Conservation (phyloP, 2,113 vertebrate genomes). For the Glaucidium brasilianum region DNA sequence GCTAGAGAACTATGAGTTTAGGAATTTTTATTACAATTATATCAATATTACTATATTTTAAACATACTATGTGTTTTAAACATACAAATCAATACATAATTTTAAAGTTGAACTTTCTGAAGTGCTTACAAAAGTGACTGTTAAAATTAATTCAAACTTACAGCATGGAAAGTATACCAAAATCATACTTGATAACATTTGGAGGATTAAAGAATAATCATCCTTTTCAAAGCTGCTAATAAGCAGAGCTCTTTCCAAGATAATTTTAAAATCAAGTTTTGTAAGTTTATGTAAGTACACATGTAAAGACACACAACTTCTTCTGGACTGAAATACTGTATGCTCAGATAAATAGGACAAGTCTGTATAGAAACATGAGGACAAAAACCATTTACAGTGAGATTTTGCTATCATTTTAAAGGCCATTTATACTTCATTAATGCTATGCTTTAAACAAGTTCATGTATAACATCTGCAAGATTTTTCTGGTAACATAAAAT, state of each 20-base stretch:
- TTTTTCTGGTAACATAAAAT: not conserved
- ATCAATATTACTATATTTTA: not conserved
- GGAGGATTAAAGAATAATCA: not conserved
- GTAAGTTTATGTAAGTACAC: not conserved
- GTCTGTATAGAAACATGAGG: not conserved
- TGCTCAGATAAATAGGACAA: not conserved
- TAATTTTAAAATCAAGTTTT: not conserved
- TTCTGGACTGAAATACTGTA: not conserved
- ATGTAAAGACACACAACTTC: not conserved
- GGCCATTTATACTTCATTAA: not conserved
- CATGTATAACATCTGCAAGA: not conserved
- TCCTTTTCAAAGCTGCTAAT: not conserved
- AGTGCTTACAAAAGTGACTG: not conserved
- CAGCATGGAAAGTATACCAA: not conserved
- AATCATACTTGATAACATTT: not conserved
- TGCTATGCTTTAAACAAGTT: not conserved
- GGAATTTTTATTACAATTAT: not conserved
- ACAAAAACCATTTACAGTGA: not conserved
- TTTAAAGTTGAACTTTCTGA: not conserved
- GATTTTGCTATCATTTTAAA: not conserved
- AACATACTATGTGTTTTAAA: not conserved
- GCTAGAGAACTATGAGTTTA: not conserved
- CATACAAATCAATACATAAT: not conserved
- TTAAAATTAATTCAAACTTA: not conserved
- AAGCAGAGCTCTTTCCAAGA: not conserved